These are phyloP conservation scores for Bimastos eiseni DNA, from an alignment of 2,888 invertebrate genomes.

Conservation along the genomic window DNA sequence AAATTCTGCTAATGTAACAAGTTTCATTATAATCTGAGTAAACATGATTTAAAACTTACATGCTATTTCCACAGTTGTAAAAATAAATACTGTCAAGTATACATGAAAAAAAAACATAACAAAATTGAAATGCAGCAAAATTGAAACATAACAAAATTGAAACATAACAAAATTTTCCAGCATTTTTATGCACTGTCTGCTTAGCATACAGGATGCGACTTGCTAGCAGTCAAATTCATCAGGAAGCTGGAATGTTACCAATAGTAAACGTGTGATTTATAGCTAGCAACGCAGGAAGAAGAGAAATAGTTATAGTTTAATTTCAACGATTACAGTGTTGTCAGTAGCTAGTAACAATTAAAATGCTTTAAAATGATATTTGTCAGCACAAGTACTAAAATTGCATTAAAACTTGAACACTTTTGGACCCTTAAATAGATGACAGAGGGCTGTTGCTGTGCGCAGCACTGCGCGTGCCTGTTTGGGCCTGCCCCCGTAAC, in stretches of 20 bases:
- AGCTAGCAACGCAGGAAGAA: background rate
- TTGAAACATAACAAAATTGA: background rate
- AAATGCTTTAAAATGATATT: too few relatives aligned
- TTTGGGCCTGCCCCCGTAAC: too few relatives aligned
- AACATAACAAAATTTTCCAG: background rate
- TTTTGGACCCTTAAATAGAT: too few relatives aligned
- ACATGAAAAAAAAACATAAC: background rate
- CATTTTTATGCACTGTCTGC: background rate
- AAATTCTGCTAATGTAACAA: background rate
- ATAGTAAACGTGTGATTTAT: background rate
- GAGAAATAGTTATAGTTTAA: background rate
- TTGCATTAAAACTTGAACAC: too few relatives aligned
- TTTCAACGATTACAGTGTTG: too few relatives aligned
- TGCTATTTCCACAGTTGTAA: background rate
- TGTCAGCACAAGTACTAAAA: too few relatives aligned
- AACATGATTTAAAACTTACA: background rate
- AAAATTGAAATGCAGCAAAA: background rate
- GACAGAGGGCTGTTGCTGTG: too few relatives aligned
- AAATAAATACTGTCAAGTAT: background rate
- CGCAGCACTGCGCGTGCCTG: too few relatives aligned
- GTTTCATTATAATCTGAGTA: background rate
- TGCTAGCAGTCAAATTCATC: background rate
- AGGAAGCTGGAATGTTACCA: background rate
- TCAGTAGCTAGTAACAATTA: too few relatives aligned
- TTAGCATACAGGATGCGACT: background rate